Evolutionary conservation across 2,797 vertebrate species (phyloP).

Genomic region (Sorex maritimensis): DNA sequence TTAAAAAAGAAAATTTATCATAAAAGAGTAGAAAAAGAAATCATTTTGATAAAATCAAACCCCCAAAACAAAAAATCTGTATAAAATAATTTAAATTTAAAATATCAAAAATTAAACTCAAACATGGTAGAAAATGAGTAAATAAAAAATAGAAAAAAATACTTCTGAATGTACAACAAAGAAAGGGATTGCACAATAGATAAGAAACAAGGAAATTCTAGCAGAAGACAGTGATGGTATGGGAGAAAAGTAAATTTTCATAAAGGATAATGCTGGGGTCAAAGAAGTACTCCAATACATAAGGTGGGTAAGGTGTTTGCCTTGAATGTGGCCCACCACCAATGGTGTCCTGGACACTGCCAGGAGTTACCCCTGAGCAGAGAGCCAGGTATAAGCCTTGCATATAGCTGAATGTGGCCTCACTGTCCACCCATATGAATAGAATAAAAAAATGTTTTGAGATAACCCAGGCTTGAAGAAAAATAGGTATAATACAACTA

Average conservation of each 20-base stretch:
- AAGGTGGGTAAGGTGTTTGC: too few relatives aligned
- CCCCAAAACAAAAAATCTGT: not conserved
- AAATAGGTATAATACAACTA: not conserved
- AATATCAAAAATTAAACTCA: conserved; percentile 54
- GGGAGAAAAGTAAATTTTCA: not conserved
- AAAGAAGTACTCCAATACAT: too few relatives aligned
- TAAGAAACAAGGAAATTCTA: not conserved
- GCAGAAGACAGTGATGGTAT: not conserved
- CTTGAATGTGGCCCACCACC: too few relatives aligned
- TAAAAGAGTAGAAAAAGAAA: conserved; percentile 52
- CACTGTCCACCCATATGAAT: too few relatives aligned
- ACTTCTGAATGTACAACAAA: not conserved
- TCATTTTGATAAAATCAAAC: not conserved
- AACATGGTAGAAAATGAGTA: not conserved
- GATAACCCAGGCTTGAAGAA: conserved; percentile 42
- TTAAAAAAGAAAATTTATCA: conserved; percentile 4
- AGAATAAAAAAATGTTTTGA: not conserved
- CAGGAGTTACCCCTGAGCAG: too few relatives aligned
- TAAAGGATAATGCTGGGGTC: not conserved
- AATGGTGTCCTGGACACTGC: too few relatives aligned
- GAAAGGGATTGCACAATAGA: too few relatives aligned
- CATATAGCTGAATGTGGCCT: too few relatives aligned
- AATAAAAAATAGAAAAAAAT: not conserved
- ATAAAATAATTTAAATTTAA: conserved; percentile 62
- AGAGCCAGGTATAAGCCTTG: too few relatives aligned